Percentiles rank a stretch among this genome's conserved stretches.
Evolutionary conservation across 2,888 invertebrate species (phyloP).

Genomic region (Didymodactylos carnosus): DNA sequence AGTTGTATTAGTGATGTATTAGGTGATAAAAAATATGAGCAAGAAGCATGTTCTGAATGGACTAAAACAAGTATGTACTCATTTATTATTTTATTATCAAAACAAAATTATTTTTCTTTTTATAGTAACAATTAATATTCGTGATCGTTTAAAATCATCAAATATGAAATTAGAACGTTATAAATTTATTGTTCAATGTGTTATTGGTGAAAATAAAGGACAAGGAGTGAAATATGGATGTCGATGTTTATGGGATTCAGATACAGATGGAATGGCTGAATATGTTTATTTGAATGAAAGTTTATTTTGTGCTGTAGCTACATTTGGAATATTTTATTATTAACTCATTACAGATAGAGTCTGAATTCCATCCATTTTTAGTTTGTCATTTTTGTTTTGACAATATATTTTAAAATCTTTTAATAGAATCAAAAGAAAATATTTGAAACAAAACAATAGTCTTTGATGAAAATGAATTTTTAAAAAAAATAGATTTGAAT

Average conservation of each 20-base stretch:
- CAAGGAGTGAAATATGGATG: conserved; percentile 11
- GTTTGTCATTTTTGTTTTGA: background rate
- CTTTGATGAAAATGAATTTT: too few relatives aligned
- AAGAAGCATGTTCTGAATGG: conserved; percentile 4
- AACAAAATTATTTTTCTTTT: background rate
- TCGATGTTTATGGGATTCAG: conserved; percentile 14
- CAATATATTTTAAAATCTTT: background rate
- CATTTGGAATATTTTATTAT: conserved; percentile 14
- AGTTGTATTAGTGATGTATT: conserved; percentile 1
- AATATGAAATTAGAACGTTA: conserved; percentile 12
- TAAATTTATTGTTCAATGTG: conserved; percentile 14
- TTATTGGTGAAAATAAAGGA: conserved; percentile 13
- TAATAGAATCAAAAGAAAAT: background rate
- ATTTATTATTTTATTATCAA: background rate
- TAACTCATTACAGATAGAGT: background rate
- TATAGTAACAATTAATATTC: background rate
- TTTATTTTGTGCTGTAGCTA: conserved; percentile 12
- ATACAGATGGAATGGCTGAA: conserved; percentile 13
- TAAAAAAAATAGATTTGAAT: too few relatives aligned
- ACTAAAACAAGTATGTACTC: background rate
- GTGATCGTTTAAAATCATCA: conserved; percentile 4
- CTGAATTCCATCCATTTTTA: background rate
- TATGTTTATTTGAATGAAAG: conserved; percentile 13
- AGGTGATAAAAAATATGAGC: conserved; percentile 9
- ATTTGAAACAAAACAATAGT: too few relatives aligned